Evolutionary conservation across 1,140 invertebrate genomes (phyloP).

Genomic region (Vanessa atalanta): DNA sequence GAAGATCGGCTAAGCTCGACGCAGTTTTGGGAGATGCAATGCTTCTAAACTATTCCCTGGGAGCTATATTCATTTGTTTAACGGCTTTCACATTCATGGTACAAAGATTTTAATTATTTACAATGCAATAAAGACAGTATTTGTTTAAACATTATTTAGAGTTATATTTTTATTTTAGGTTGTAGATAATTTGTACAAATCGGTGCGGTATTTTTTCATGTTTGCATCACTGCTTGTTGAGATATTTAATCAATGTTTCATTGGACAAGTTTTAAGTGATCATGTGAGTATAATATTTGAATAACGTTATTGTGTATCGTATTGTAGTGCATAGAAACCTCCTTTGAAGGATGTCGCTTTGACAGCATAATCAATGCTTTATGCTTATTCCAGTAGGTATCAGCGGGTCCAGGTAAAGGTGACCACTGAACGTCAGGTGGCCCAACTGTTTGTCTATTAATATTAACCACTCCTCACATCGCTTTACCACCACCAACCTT

Average conservation of each 20-base stretch:
- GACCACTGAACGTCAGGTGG: too few species aligned
- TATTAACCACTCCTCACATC: too few species aligned
- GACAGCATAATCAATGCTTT: too few species aligned
- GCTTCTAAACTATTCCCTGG: slow-evolving; percentile 63
- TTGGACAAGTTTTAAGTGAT: slow-evolving; percentile 65
- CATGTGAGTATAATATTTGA: slow-evolving; percentile 50
- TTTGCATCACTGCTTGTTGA: slow-evolving; percentile 57
- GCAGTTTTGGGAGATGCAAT: slow-evolving; percentile 59
- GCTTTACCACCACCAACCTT: too few species aligned
- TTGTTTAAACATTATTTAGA: not conserved
- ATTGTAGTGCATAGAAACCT: too few species aligned
- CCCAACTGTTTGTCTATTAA: too few species aligned
- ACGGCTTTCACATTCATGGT: slow-evolving; percentile 65
- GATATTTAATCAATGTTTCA: slow-evolving; percentile 59
- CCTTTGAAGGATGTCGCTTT: too few species aligned
- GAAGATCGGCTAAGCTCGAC: slow-evolving; percentile 56
- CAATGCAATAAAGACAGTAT: slow-evolving; percentile 6
- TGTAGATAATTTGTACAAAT: slow-evolving; percentile 59
- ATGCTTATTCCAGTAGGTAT: too few species aligned
- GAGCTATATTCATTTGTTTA: slow-evolving; percentile 64
- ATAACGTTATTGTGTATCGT: not conserved
- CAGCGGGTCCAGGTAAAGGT: too few species aligned
- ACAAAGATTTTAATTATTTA: slow-evolving; percentile 33
- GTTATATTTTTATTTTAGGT: slow-evolving; percentile 50
- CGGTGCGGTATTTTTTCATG: slow-evolving; percentile 64